Base-by-base conservation (phyloP, 30 jellyfish, hydroid and myxozoan species). In the Cassiopea xamachana region DNA sequence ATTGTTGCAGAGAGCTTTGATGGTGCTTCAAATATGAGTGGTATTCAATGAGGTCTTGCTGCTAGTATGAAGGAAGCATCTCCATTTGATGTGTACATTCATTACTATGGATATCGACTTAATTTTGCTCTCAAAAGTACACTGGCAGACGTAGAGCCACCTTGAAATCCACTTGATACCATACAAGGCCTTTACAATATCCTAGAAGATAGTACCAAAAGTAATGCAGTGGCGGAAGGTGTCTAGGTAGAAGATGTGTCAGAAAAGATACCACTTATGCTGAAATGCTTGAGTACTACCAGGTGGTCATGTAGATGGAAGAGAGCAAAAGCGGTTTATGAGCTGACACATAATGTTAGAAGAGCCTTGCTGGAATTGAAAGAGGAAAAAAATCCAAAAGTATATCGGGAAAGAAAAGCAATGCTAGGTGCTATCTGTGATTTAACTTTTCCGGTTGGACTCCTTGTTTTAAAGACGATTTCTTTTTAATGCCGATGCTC, bases 301-400 rank as follows among this genome's bases (percentile, higher is more conserved):
- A 85, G 93, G 77, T 84, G 92, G 92, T 69, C 88, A 17, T 82
- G 90, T 60, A 43, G 90, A 45, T 82, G 90, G 90, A 82, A 58
- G 82, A 86, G 86, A 82, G 91, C 61, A 1, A 82, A 82, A 60
- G 70, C 91, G 67, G 12, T 84, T 69, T 69, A 69, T 69, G 92
- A 84, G 86, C 92, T 69, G 77, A 69, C 70, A 89, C 60, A 44
- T 50, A 84, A 84, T 47, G 77, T 84, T 51, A 84, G 1, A 1
- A 70, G 48, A 73, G 92, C 92, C 86, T 84, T 69, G 60, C 83
- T 68, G 73, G 64, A 47, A 47, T 49, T 84, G 60, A 44, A 70
- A 46, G 76, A 84, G 49, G 86, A 77, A 69, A 59, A 82, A 82
- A 89, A 67, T 47, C 90, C 79, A 7, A 79, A 79, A 79, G 48